Conservation (phyloP, 2,888 invertebrate species). For the Tinea semifulvella region DNA sequence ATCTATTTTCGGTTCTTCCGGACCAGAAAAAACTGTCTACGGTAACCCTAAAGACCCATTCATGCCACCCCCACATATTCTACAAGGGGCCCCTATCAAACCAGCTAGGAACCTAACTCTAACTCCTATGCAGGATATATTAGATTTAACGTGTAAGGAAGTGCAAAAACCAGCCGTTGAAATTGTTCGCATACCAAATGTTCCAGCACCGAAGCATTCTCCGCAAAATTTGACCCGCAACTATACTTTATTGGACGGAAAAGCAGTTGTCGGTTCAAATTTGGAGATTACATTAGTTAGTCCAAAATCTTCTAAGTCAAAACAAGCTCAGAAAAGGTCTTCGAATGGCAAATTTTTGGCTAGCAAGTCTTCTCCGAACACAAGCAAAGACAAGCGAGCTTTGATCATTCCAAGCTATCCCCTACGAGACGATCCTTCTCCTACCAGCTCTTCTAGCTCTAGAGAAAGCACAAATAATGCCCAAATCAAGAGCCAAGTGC, state of each 20-base stretch:
- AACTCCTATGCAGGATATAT: constrained; percentile 55
- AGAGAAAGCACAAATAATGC: constrained; percentile 24
- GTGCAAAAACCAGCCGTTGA: constrained; percentile 56
- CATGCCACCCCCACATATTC: constrained; percentile 59
- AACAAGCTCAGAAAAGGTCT: constrained; percentile 56
- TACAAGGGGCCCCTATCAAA: constrained; percentile 51
- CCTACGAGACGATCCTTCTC: constrained; percentile 38
- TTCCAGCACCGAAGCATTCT: constrained; percentile 37
- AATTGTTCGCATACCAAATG: constrained; percentile 61
- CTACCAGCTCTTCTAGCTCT: constrained; percentile 35
- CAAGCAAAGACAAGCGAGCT: constrained; percentile 20
- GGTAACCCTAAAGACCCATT: constrained; percentile 78
- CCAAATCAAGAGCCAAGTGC: constrained; percentile 25
- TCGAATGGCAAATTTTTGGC: constrained; percentile 65
- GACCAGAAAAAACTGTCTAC: constrained; percentile 71
- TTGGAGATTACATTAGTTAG: constrained; percentile 76
- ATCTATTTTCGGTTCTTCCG: constrained; percentile 68
- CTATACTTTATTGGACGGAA: constrained; percentile 47
- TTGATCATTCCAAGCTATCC: constrained; percentile 50
- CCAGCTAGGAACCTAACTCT: constrained; percentile 29
- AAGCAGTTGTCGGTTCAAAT: constrained; percentile 68
- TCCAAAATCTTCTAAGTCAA: constrained; percentile 41
- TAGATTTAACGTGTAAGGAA: constrained; percentile 70
- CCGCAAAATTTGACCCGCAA: constrained; percentile 58
- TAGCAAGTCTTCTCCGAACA: constrained; percentile 49